phyloP scores from a whole-genome alignment of 35 echinoderm and acorn worm species.

The Lytechinus variegatus region DNA sequence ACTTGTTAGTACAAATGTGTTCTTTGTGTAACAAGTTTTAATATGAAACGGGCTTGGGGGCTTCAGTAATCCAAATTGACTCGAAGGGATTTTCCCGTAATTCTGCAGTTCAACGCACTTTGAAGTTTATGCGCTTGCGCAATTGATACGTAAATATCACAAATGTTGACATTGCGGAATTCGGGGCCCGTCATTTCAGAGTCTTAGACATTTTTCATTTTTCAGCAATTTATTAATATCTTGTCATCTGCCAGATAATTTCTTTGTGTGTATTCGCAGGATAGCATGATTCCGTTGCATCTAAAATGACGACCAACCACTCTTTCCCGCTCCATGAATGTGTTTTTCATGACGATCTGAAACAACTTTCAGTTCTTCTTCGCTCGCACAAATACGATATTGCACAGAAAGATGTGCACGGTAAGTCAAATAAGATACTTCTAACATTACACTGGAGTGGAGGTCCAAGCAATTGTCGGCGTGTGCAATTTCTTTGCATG shows the following conservation, averaged over 20 bases:
- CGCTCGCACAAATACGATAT: constrained; percentile 61
- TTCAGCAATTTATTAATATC: neutral
- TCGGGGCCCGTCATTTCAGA: neutral
- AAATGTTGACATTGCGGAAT: neutral
- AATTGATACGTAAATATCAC: neutral
- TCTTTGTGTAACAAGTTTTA: too few species aligned
- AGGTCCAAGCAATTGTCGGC: too few species aligned
- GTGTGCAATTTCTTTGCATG: too few species aligned
- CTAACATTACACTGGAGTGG: too few species aligned
- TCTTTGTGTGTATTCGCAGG: neutral
- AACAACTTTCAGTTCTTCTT: constrained; percentile 55
- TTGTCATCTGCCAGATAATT: neutral
- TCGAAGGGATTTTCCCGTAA: constrained; percentile 17
- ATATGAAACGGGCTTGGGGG: too few species aligned
- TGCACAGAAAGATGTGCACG: constrained; percentile 69
- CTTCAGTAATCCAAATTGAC: neutral
- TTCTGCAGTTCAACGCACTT: constrained; percentile 37
- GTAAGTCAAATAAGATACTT: constrained; percentile 27
- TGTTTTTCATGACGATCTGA: constrained; percentile 59
- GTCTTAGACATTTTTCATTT: neutral
- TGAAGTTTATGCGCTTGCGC: constrained; percentile 35
- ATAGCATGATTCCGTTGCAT: neutral
- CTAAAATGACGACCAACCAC: constrained; percentile 42
- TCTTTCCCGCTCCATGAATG: constrained; percentile 63
- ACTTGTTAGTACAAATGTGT: too few species aligned